A percentile compares a stretch with the other conserved stretches of the same genome.
Conservation (phyloP, 2,888 invertebrate species). For the Epistrophe eligans region DNA sequence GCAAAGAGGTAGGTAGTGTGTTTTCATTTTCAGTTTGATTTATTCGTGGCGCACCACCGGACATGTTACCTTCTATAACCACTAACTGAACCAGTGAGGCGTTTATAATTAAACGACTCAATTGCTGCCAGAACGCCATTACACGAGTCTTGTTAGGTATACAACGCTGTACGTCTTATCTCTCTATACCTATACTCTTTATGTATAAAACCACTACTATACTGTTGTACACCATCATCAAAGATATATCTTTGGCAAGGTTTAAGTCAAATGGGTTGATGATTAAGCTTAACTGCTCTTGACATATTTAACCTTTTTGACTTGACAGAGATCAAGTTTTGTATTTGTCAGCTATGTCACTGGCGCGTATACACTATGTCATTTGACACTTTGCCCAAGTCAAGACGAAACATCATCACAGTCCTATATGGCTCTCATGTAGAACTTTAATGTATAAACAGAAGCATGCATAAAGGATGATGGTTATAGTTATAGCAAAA, state of each 20-base stretch:
- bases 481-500: constrained; percentile 17
- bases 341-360: constrained; percentile 29
- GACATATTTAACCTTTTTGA: constrained; percentile 69
- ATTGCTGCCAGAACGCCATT: constrained; percentile 59
- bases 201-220: not conserved
- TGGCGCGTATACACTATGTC: constrained; percentile 22
- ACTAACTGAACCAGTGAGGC: constrained; percentile 54
- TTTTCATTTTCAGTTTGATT: constrained; percentile 61
- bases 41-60: constrained; percentile 67
- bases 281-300: constrained; percentile 66
- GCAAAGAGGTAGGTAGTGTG: constrained; percentile 27
- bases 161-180: constrained; percentile 9
- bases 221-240: not conserved
- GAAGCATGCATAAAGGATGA: not conserved
- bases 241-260: constrained; percentile 52
- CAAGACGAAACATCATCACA: constrained; percentile 21
- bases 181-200: too few species aligned
- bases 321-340: constrained; percentile 57
- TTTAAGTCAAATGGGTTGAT: constrained; percentile 55
- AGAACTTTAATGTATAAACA: not conserved
- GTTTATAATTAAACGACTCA: constrained; percentile 75
- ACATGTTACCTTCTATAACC: constrained; percentile 50
- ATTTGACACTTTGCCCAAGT: constrained; percentile 47
- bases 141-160: constrained; percentile 42
- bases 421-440: not conserved